Percentiles rank a stretch among this genome's conserved stretches.
These are phyloP conservation scores for Serilophus lunatus DNA, from an alignment of 2,113 vertebrate genomes.

Conservation along the genomic window DNA sequence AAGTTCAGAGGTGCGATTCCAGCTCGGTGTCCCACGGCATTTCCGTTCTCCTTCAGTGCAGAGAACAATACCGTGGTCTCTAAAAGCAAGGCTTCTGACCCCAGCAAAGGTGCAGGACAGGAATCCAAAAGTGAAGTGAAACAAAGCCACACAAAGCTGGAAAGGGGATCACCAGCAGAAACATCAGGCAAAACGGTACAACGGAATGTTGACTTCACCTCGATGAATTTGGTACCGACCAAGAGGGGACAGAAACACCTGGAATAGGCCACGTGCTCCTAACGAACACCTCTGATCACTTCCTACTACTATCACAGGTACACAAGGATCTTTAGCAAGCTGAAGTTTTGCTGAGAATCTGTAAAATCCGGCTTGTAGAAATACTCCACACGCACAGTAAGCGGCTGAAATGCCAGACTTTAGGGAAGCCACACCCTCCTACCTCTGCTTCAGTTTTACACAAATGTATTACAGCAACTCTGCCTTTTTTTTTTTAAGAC, in stretches of 20 bases:
- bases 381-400: neutral
- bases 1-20: neutral
- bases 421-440: neutral
- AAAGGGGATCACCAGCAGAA: neutral
- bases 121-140: neutral
- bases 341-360: neutral
- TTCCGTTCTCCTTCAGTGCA: neutral
- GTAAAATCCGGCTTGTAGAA: rapidly evolving
- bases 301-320: neutral
- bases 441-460: neutral
- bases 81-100: neutral
- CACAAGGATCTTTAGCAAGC: neutral
- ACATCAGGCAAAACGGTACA: rapidly evolving
- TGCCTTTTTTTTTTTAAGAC: neutral
- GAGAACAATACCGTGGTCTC: neutral
- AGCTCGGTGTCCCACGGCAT: neutral
- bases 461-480: neutral
- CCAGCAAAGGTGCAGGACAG: neutral
- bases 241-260: neutral
- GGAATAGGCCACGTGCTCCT: neutral
- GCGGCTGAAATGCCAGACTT: neutral
- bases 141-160: neutral
- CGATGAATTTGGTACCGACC: neutral
- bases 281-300: neutral
- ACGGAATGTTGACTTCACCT: rapidly evolving